Percentiles rank a stretch among this genome's conserved stretches.
phyloP scores from a whole-genome alignment of 2,797 vertebrate genomes.

The Sebastes kiyomatsui region DNA sequence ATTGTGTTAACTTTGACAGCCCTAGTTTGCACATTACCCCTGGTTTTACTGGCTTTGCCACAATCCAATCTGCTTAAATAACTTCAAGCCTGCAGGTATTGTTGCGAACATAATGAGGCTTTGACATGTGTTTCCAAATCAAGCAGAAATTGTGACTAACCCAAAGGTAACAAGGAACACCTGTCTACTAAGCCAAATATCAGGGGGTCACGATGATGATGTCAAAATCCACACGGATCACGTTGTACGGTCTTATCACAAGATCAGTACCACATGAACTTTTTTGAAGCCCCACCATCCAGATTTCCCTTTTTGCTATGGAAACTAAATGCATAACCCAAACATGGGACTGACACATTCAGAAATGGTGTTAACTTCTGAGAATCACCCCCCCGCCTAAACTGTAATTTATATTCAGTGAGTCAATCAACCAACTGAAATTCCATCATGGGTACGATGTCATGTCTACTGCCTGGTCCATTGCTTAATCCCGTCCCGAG shows the following conservation, averaged over 20 bases:
- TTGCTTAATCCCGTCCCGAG: slow-evolving; percentile 32
- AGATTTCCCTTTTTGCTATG: slow-evolving; percentile 52
- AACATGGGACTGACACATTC: slow-evolving; percentile 68
- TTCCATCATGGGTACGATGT: slow-evolving; percentile 42
- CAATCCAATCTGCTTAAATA: slow-evolving; percentile 35
- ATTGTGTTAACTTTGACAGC: too few relatives aligned
- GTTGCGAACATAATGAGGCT: slow-evolving; percentile 8
- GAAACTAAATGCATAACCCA: slow-evolving; percentile 64
- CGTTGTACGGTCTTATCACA: slow-evolving; percentile 45
- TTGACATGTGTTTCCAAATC: slow-evolving; percentile 51
- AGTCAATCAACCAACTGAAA: slow-evolving; percentile 69
- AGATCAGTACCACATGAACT: slow-evolving; percentile 52
- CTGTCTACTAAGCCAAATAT: slow-evolving; percentile 50
- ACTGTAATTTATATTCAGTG: slow-evolving; percentile 59
- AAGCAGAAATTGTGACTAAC: slow-evolving; percentile 53
- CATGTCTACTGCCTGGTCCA: slow-evolving; percentile 38
- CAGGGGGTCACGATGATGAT: slow-evolving; percentile 43
- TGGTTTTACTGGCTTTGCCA: slow-evolving; percentile 20
- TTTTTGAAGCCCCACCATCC: slow-evolving; percentile 34
- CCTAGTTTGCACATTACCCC: slow-evolving; percentile 1
- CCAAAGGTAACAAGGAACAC: slow-evolving; percentile 59
- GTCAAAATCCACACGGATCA: slow-evolving; percentile 41
- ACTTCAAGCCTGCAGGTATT: slow-evolving; percentile 19
- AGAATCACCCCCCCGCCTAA: slow-evolving; percentile 43
- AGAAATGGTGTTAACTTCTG: slow-evolving; percentile 56